phyloP scores from a whole-genome alignment of 2,888 invertebrate species.

The Lasioglossum zephyrum region DNA sequence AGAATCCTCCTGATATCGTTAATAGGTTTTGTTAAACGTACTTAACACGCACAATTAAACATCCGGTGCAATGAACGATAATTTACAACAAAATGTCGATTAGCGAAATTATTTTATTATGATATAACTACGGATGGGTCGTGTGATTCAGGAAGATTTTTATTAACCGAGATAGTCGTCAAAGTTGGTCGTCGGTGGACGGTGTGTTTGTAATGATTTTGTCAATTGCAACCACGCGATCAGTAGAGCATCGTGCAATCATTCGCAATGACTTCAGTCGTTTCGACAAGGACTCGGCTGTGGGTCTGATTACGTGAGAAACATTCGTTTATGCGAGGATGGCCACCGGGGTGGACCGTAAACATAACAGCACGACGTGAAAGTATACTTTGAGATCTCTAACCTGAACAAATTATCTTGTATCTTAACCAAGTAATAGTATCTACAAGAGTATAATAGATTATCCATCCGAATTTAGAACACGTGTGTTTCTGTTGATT shows the following conservation, averaged over 20 bases:
- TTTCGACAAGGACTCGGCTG: background rate
- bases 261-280: constrained; percentile 1
- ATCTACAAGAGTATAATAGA: background rate
- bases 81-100: background rate
- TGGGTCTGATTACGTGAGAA: background rate
- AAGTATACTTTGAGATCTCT: background rate
- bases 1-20: background rate
- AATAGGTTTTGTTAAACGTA: background rate
- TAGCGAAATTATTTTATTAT: background rate
- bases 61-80: background rate
- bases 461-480: background rate
- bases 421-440: background rate
- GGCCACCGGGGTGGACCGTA: background rate
- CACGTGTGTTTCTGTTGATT: background rate
- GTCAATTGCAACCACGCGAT: constrained; percentile 1
- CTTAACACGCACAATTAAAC: background rate
- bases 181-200: background rate
- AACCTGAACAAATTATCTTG: background rate
- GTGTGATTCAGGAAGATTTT: constrained; percentile 5
- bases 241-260: background rate
- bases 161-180: background rate
- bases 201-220: background rate
- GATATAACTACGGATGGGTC: background rate
- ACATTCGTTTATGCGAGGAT: background rate
- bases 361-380: background rate